Evolutionary conservation across 1,140 invertebrate genomes (phyloP).

Genomic region (Drosophila nigrodunni): DNA sequence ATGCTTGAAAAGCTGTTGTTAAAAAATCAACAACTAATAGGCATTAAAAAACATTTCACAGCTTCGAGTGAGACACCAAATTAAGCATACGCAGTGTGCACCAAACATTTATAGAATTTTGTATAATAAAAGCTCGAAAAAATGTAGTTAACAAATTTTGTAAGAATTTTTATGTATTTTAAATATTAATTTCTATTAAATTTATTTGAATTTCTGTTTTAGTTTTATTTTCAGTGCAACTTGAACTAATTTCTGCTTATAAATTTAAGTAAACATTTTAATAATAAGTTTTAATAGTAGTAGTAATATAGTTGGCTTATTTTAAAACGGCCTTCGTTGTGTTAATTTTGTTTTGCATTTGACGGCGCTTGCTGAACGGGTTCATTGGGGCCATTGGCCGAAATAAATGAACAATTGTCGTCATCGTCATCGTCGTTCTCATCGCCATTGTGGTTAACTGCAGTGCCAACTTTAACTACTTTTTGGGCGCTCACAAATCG

Average conservation of each 20-base stretch:
- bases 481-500: slow-evolving; percentile 66
- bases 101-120: too few relatives aligned
- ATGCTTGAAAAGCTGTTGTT: slow-evolving; percentile 18
- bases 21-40: slow-evolving; percentile 17
- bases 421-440: slow-evolving; percentile 17
- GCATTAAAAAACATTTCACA: slow-evolving; percentile 14
- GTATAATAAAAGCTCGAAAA: too few relatives aligned
- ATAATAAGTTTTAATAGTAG: background rate
- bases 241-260: too few relatives aligned
- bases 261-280: too few relatives aligned
- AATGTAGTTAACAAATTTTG: too few relatives aligned
- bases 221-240: too few relatives aligned
- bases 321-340: background rate
- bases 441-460: slow-evolving; percentile 54
- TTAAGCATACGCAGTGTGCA: background rate
- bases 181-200: too few relatives aligned
- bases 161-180: too few relatives aligned
- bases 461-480: slow-evolving; percentile 65
- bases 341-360: background rate
- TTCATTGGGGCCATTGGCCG: slow-evolving; percentile 50
- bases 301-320: background rate
- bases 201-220: too few relatives aligned
- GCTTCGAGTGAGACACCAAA: background rate
- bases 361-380: background rate
- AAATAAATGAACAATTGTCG: slow-evolving; percentile 69